Percentiles rank a stretch among this genome's conserved stretches.
phyloP scores from a whole-genome alignment of 2,888 invertebrate species.

The Ophion obscuratus region DNA sequence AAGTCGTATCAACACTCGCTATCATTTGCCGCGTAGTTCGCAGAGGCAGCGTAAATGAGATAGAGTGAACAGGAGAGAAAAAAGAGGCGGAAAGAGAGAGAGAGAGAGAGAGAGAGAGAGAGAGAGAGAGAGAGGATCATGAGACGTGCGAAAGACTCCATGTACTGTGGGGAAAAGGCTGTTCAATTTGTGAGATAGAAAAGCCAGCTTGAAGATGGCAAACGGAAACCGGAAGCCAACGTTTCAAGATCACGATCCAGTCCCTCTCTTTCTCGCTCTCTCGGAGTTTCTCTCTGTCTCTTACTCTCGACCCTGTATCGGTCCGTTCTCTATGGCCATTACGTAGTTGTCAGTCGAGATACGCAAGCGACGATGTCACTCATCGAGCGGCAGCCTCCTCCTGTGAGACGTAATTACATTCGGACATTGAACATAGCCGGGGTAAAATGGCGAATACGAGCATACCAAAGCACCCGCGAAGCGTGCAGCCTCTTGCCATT shows the following conservation, averaged over 20 bases:
- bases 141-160: not conserved
- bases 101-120: constrained; percentile 2
- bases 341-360: constrained; percentile 15
- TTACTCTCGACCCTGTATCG: not conserved
- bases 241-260: constrained; percentile 60
- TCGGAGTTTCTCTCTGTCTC: not conserved
- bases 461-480: not conserved
- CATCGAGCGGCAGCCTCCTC: constrained; percentile 18
- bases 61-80: no score
- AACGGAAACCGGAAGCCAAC: constrained; percentile 68
- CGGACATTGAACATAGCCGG: constrained; percentile 29
- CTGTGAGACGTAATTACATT: constrained; percentile 46
- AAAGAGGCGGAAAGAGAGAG: not conserved
- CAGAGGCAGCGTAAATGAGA: not conserved
- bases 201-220: constrained; percentile 18
- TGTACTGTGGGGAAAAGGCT: not conserved
- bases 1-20: constrained; percentile 71
- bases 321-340: constrained; percentile 9
- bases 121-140: not conserved
- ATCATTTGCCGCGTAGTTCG: not conserved
- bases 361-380: constrained; percentile 24
- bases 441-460: not conserved
- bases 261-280: not conserved
- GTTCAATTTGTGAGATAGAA: constrained; percentile 45
- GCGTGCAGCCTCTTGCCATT: not conserved